These are phyloP conservation scores for Coleophora deauratella DNA, from an alignment of 2,888 invertebrate species.

Conservation along the genomic window DNA sequence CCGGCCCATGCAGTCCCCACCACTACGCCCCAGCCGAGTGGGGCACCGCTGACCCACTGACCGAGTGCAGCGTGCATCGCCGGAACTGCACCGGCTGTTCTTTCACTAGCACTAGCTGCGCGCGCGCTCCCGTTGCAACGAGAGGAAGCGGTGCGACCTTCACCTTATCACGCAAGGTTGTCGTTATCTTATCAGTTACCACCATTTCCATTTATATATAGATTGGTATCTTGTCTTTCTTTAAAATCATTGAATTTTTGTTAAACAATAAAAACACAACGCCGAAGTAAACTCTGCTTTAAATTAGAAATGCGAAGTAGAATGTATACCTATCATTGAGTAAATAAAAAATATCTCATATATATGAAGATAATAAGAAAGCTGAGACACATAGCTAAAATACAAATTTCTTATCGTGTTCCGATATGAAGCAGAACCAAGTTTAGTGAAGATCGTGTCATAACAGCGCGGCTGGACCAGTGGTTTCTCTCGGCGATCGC, in stretches of 20 bases:
- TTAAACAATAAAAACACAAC: no score
- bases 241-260: no score
- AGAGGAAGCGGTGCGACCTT: constrained; percentile 63
- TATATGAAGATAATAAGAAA: no score
- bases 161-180: constrained; percentile 61
- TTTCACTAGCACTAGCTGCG: constrained; percentile 38
- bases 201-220: no score
- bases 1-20: constrained; percentile 16
- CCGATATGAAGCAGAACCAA: no score
- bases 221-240: no score
- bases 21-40: constrained; percentile 11
- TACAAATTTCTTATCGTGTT: no score
- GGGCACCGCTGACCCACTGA: constrained; percentile 65
- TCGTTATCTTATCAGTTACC: constrained; percentile 28
- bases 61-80: constrained; percentile 53
- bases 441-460: no score
- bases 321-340: no score
- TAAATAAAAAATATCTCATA: no score
- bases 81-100: constrained; percentile 60
- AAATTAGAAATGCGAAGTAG: no score
- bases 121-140: constrained; percentile 51
- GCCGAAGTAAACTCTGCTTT: no score
- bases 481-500: constrained; percentile 29
- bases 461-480: background rate
- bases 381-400: background rate